phyloP scores from a whole-genome alignment of 2,888 invertebrate genomes.

The Melangyna quadrimaculata region DNA sequence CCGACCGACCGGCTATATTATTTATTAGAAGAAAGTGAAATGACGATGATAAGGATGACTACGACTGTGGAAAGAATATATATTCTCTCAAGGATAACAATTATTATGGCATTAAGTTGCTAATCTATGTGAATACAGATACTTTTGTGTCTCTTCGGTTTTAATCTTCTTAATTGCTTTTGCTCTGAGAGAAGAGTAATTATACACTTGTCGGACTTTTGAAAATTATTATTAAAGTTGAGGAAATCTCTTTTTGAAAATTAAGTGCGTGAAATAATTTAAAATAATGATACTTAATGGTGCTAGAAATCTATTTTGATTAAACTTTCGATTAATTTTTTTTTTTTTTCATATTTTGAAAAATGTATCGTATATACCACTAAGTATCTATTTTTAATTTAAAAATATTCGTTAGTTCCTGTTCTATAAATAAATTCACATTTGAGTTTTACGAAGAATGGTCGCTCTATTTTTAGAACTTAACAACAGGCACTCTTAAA shows the following conservation, averaged over 20 bases:
- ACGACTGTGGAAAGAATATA: slow-evolving; percentile 31
- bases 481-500: too few relatives aligned
- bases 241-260: not conserved
- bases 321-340: not conserved
- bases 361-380: too few relatives aligned
- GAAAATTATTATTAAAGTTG: slow-evolving; percentile 18
- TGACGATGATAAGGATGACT: not conserved
- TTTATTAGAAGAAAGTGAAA: not conserved
- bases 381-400: too few relatives aligned
- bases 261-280: not conserved
- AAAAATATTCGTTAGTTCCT: too few relatives aligned
- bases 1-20: not conserved
- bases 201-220: slow-evolving; percentile 45
- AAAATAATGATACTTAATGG: not conserved
- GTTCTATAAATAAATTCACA: too few relatives aligned
- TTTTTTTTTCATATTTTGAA: not conserved
- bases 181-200: slow-evolving; percentile 53
- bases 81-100: slow-evolving; percentile 42
- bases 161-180: slow-evolving; percentile 68
- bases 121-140: slow-evolving; percentile 35
- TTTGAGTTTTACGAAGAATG: too few relatives aligned
- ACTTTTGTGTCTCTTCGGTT: slow-evolving; percentile 27
- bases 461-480: too few relatives aligned
- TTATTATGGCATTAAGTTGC: slow-evolving; percentile 49
- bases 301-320: not conserved